phyloP scores from a whole-genome alignment of 2,888 invertebrate genomes.

The Choreutis nemorana region DNA sequence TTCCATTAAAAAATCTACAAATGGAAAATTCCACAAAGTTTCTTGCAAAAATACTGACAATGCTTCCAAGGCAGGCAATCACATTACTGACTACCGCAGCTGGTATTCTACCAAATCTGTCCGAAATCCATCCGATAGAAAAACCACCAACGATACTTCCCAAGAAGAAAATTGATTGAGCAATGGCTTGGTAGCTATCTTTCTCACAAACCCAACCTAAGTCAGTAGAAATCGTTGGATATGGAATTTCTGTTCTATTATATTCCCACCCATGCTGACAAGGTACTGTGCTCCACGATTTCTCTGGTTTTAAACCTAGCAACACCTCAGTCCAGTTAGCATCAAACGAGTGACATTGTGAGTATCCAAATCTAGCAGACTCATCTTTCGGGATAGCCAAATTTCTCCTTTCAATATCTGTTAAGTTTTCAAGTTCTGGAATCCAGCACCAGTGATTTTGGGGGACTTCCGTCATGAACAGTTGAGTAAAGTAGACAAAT shows the following conservation, averaged over 20 bases:
- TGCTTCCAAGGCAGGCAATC: constrained; percentile 7
- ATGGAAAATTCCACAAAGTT: constrained; percentile 7
- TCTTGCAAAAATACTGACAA: constrained; percentile 7
- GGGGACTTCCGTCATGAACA: constrained; percentile 9
- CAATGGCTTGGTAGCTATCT: constrained; percentile 9
- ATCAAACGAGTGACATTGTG: constrained; percentile 6
- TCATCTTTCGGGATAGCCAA: constrained; percentile 8
- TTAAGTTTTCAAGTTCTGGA: constrained; percentile 9
- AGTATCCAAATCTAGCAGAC: constrained; percentile 4
- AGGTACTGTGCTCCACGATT: constrained; percentile 1
- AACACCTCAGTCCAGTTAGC: constrained; percentile 10
- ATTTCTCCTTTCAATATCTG: constrained; percentile 5
- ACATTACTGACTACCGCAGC: constrained; percentile 7
- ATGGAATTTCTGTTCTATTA: constrained; percentile 9
- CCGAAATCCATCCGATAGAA: constrained; percentile 9
- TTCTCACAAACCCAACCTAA: constrained; percentile 10
- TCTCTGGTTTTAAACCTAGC: background rate
- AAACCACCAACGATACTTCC: constrained; percentile 9
- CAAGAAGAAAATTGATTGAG: constrained; percentile 9
- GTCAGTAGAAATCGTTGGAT: constrained; percentile 9
- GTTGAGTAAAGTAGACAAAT: constrained; percentile 8
- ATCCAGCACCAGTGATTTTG: constrained; percentile 10
- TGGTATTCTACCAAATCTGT: constrained; percentile 8
- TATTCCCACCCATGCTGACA: constrained; percentile 11
- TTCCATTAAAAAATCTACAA: constrained; percentile 8